A percentile compares a stretch with the other conserved stretches of the same genome.
Conservation (phyloP, 2,797 vertebrate genomes). For the Psittacula derbiana region DNA sequence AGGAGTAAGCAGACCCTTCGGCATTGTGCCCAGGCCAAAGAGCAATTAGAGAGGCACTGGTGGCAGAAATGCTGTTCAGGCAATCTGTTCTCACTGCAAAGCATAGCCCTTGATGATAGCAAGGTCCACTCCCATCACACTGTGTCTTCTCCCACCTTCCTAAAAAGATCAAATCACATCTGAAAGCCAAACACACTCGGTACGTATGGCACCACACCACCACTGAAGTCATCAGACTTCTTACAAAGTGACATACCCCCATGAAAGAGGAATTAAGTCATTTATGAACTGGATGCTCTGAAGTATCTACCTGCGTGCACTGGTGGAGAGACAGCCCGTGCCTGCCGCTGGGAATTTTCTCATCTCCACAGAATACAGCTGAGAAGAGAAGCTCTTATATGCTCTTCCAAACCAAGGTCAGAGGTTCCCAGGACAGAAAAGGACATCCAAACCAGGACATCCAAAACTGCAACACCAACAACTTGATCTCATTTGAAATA, state of each 20-base stretch:
- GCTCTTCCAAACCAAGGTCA: neutral
- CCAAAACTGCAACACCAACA: neutral
- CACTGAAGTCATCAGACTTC: neutral
- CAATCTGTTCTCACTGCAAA: neutral
- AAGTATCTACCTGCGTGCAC: neutral
- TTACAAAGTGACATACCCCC: neutral
- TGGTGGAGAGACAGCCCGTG: neutral
- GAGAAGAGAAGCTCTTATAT: neutral
- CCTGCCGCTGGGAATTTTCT: neutral
- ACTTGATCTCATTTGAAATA: neutral
- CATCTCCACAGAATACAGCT: neutral
- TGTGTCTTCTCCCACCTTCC: neutral
- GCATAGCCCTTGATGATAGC: accelerated
- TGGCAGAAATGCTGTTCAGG: neutral
- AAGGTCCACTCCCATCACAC: neutral
- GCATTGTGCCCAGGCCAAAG: neutral
- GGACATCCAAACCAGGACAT: neutral
- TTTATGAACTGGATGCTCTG: neutral
- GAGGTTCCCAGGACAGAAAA: neutral
- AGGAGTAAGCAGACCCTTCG: neutral
- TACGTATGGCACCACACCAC: accelerated
- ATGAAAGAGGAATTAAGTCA: neutral
- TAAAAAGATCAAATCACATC: neutral
- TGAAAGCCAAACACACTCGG: neutral
- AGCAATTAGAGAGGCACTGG: accelerated